Percentiles rank a stretch among this genome's conserved stretches.
phyloP scores from a whole-genome alignment of 2,888 invertebrate species.

The Hydropsyche betteni region DNA sequence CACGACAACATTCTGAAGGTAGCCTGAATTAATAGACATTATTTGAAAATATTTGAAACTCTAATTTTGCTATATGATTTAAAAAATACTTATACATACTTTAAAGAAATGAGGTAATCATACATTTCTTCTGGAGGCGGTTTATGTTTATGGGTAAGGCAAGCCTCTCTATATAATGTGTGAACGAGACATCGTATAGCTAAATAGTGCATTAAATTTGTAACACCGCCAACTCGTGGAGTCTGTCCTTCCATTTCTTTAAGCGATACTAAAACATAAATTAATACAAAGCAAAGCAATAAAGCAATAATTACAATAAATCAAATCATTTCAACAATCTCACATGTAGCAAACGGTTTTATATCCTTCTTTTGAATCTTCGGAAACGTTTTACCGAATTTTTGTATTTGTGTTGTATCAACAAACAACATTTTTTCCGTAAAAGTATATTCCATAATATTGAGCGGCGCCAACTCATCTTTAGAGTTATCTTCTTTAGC shows the following conservation, averaged over 20 bases:
- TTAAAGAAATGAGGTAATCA: conserved; percentile 29
- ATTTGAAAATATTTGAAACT: too few relatives aligned
- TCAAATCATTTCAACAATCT: not conserved
- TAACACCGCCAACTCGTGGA: conserved; percentile 27
- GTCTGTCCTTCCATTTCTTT: conserved; percentile 38
- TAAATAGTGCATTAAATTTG: conserved; percentile 34
- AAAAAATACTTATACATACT: not conserved
- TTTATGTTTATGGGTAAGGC: conserved; percentile 32
- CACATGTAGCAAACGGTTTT: conserved; percentile 26
- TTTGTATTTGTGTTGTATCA: conserved; percentile 30
- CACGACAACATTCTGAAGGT: conserved; percentile 23
- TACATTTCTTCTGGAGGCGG: conserved; percentile 30
- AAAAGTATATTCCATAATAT: conserved; percentile 36
- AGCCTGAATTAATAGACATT: not conserved
- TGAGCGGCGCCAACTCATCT: conserved; percentile 34
- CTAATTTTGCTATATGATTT: not conserved
- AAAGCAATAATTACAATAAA: not conserved
- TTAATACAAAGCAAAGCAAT: conserved; percentile 18
- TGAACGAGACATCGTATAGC: conserved; percentile 32
- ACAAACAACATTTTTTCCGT: conserved; percentile 39
- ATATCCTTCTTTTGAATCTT: conserved; percentile 34
- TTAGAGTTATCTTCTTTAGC: conserved; percentile 18
- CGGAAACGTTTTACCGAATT: conserved; percentile 26
- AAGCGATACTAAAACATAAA: conserved; percentile 5
- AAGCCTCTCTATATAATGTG: conserved; percentile 33